Conservation (phyloP, 2,888 invertebrate species). For the Hipparchia semele region DNA sequence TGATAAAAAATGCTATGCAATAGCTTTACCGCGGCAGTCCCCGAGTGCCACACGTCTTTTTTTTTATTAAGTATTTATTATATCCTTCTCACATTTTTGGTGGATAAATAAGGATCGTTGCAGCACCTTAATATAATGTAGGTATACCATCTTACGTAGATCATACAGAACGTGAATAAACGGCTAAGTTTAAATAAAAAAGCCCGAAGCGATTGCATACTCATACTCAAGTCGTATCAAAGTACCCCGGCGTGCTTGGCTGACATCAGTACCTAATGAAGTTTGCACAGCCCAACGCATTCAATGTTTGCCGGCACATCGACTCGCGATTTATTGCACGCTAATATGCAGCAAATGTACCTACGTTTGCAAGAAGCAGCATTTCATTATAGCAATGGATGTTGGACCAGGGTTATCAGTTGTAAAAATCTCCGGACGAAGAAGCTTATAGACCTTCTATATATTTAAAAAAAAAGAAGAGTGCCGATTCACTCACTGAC, state of each 20-base stretch:
- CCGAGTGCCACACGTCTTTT: too few species aligned
- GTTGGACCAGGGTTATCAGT: not conserved
- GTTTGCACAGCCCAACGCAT: conserved; percentile 21
- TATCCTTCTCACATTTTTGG: too few species aligned
- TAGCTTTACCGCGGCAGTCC: too few species aligned
- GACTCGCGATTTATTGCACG: conserved; percentile 20
- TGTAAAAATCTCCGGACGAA: too few species aligned
- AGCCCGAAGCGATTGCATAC: conserved; percentile 5
- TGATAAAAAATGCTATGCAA: too few species aligned
- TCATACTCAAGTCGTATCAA: conserved; percentile 8
- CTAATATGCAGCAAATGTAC: conserved; percentile 15
- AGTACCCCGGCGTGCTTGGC: conserved; percentile 8
- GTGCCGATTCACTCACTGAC: too few species aligned
- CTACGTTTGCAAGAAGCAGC: not conserved
- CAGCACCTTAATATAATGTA: too few species aligned
- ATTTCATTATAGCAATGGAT: not conserved
- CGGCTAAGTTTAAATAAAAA: not conserved
- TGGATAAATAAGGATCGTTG: too few species aligned
- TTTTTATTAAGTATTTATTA: too few species aligned
- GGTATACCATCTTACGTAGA: too few species aligned
- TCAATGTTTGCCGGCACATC: conserved; percentile 19
- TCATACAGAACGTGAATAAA: not conserved
- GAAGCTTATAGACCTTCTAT: too few species aligned
- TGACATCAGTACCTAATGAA: conserved; percentile 18
- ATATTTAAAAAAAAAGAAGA: too few species aligned